Conservation (phyloP, 2,888 invertebrate genomes). For the Pachliopta kotzebuea region DNA sequence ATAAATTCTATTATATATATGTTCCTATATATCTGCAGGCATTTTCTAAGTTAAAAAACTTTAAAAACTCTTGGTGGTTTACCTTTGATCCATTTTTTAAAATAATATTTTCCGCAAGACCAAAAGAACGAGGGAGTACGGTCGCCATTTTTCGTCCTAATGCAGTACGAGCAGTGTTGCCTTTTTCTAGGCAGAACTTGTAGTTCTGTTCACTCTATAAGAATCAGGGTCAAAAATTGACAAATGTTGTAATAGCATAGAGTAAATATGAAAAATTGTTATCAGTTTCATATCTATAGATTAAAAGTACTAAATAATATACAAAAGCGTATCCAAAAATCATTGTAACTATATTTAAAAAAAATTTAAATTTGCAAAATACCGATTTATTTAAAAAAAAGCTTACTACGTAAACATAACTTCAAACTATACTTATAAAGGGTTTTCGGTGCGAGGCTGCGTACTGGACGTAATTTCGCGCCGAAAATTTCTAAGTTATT, state of each 20-base stretch:
- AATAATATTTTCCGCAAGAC: constrained; percentile 85
- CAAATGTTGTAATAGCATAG: not conserved
- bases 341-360: too few relatives aligned
- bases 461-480: too few relatives aligned
- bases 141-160: constrained; percentile 85
- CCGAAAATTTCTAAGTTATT: too few relatives aligned
- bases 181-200: constrained; percentile 23
- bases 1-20: not conserved
- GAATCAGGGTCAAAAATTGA: constrained; percentile 3
- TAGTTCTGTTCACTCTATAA: constrained; percentile 3
- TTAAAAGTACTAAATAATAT: too few relatives aligned
- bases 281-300: not conserved
- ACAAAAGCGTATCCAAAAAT: too few relatives aligned
- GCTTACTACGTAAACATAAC: too few relatives aligned
- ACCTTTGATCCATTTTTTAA: constrained; percentile 88
- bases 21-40: not conserved
- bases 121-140: constrained; percentile 86
- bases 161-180: constrained; percentile 21
- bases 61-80: constrained; percentile 37
- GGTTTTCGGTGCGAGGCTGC: too few relatives aligned
- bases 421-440: too few relatives aligned
- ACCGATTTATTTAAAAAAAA: too few relatives aligned
- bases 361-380: too few relatives aligned
- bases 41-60: not conserved
- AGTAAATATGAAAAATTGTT: not conserved